Conservation (phyloP, 2,797 vertebrate species). For the Falco columbarius region DNA sequence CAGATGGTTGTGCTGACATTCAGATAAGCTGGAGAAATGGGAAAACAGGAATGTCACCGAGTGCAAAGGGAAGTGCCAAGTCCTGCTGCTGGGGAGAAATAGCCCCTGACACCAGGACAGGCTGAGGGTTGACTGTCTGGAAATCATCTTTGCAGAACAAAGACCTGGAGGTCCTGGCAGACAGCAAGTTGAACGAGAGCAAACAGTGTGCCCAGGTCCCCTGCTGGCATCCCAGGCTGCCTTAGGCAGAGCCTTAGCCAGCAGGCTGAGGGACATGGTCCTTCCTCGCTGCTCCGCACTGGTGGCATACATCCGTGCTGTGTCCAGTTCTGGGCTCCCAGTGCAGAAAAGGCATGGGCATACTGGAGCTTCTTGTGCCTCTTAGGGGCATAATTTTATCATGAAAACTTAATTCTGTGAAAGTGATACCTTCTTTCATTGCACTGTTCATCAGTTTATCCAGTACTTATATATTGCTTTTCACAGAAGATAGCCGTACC, state of each 20-base stretch:
- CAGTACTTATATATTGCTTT: not conserved
- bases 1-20: not conserved
- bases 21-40: not conserved
- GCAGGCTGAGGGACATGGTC: not conserved
- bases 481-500: fast-evolving
- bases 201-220: not conserved
- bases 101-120: not conserved
- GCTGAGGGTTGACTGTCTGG: not conserved
- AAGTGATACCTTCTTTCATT: fast-evolving
- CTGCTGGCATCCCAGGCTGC: not conserved
- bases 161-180: not conserved
- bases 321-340: not conserved
- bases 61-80: not conserved
- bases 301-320: not conserved
- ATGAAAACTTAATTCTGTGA: not conserved
- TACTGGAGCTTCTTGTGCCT: not conserved
- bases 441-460: not conserved
- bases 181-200: not conserved
- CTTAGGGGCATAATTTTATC: not conserved
- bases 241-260: not conserved
- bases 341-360: not conserved
- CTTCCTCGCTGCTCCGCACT: not conserved
- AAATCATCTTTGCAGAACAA: not conserved
- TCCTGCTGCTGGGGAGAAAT: not conserved
- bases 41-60: not conserved